Percentiles rank a stretch among this genome's conserved stretches.
Evolutionary conservation across 2,113 vertebrate genomes (phyloP).

Genomic region (Anguilla japonica): DNA sequence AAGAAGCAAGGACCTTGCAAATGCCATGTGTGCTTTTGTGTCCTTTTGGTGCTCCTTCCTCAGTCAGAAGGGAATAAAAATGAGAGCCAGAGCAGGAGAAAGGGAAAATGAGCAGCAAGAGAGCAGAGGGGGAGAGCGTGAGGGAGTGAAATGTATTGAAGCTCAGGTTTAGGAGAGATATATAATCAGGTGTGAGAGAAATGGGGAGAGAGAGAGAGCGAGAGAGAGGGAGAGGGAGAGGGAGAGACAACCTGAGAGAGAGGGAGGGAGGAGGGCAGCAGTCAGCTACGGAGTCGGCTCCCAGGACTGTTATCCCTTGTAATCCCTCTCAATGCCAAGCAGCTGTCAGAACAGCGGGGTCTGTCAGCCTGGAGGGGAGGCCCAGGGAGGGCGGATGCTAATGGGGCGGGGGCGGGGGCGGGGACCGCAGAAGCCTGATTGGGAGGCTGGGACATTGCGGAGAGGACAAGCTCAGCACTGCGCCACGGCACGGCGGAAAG

Average conservation of each 20-base stretch:
- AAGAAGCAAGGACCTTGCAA: background rate
- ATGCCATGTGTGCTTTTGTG: conserved; percentile 2
- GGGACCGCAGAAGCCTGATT: background rate
- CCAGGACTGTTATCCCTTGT: conserved; percentile 44
- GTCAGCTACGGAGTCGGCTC: conserved; percentile 26
- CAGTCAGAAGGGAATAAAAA: conserved; percentile 1
- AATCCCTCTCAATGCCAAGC: conserved; percentile 40
- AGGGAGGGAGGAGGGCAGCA: conserved; percentile 28
- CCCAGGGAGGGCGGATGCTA: background rate
- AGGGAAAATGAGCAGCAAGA: background rate
- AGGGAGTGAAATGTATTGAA: background rate
- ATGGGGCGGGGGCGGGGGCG: background rate
- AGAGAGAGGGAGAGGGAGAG: background rate
- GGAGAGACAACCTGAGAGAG: background rate
- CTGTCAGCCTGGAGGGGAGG: conserved; percentile 25
- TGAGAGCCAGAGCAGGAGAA: background rate
- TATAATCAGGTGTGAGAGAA: background rate
- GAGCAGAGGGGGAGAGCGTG: background rate
- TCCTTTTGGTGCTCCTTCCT: conserved; percentile 5
- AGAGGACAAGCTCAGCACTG: background rate
- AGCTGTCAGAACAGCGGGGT: conserved; percentile 39
- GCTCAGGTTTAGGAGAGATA: background rate
- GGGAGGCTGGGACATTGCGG: background rate
- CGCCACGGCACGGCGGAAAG: background rate
- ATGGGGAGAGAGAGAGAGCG: background rate